Evolutionary conservation across 2,797 vertebrate genomes (phyloP), one percentile per base, ranked within the genome.

Genomic region (Molossus molossus): DNA sequence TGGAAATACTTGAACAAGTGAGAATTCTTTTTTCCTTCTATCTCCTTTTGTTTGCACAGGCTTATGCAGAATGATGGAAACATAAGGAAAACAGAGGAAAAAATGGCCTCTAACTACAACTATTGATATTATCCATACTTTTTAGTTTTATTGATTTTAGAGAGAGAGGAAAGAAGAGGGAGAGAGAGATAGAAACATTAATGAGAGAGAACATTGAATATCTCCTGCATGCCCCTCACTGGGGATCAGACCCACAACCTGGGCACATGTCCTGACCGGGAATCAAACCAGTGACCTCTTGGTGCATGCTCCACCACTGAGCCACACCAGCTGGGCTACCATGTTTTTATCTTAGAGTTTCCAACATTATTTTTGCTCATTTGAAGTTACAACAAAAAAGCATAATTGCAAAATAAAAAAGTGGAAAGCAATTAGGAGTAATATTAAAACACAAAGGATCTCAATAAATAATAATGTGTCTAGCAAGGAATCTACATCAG

Each of bases 381-480:
- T 77, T 90, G 33, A 94, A 73, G 27, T 94, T 85, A 53, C 12
- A 87, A 55, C 37, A 65, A 72, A 33, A 83, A 93, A 23, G n/a
- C 25, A 62, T 75, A 88, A 70, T 77, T 75, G 12, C 4, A 60
- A 27, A 83, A 75, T 29, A n/a, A 57, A 60, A 69, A 37, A 73
- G 23, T 21, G 23, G 7, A 53, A 95, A 80, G 8, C 18, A 70
- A 29, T 29, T 87, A 48, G 7, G 14, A 57, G 4, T 23, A 90
- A 94, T 77, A 70, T 77, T 65, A 94, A 95, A 58, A 57, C 58
- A 94, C 50, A 21, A 82, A 57, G 9, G 11, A 65, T 4, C 17
- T 93, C 65, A 50, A 33, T 91, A 69, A 85, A 55, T 57, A 70
- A 92, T 88, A 23, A 40, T 70, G 67, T 40, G 12, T 50, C 9